Conservation (phyloP, 2,113 vertebrate genomes). For the Bungarus multicinctus region DNA sequence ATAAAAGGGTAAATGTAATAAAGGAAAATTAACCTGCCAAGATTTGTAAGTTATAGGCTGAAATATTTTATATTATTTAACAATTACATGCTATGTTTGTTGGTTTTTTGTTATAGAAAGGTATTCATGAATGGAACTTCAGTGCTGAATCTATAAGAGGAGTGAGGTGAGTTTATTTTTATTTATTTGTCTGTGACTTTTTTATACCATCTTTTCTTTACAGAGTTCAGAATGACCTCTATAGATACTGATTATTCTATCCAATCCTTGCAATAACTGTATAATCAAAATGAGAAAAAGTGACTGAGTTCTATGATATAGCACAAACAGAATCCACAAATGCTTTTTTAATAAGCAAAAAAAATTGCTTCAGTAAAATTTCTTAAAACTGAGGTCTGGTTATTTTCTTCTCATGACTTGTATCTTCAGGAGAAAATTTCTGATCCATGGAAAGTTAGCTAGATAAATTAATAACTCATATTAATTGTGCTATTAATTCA, state of each 20-base stretch:
- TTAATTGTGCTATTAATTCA: neutral
- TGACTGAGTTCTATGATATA: neutral
- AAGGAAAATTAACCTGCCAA: neutral
- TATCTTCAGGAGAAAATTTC: neutral
- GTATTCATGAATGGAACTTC: slow-evolving; percentile 98
- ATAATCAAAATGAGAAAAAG: neutral
- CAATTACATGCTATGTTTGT: neutral
- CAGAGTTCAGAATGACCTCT: neutral
- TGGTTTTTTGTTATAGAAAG: slow-evolving; percentile 74
- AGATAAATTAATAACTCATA: neutral
- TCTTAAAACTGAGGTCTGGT: neutral
- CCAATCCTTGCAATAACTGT: neutral
- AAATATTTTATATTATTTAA: neutral
- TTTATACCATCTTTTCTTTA: neutral
- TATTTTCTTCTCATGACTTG: neutral
- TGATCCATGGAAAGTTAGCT: neutral
- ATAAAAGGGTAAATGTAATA: neutral
- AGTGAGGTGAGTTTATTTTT: slow-evolving; percentile 69
- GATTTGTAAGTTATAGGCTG: neutral
- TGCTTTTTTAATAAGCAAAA: neutral
- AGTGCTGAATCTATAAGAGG: slow-evolving; percentile 87
- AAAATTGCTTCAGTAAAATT: neutral
- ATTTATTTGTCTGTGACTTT: neutral
- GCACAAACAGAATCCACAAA: neutral
- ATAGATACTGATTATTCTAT: neutral